Evolutionary conservation across 92 coral and sea anemone genomes (phyloP).

Genomic region (Phenganax stokvisi): DNA sequence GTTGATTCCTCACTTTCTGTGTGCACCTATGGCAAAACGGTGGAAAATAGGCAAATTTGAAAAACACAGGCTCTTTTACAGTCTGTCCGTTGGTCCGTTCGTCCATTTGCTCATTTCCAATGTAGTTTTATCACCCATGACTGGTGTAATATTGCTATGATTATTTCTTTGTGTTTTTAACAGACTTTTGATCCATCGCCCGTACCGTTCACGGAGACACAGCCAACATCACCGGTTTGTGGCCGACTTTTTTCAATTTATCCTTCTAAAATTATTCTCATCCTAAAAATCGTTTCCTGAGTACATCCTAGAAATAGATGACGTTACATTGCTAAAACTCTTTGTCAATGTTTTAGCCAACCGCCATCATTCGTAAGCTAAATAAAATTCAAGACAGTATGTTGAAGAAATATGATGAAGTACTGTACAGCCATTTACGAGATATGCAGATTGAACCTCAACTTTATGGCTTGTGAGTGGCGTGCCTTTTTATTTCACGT

Average conservation of each 20-base stretch:
- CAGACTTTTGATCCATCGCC: constrained; percentile 13
- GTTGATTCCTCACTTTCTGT: no score
- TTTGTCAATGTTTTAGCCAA: constrained; percentile 51
- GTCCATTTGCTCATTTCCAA: background rate
- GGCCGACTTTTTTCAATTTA: background rate
- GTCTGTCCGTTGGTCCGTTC: background rate
- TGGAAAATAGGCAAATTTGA: background rate
- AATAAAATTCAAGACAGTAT: constrained; percentile 86
- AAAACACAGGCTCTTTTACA: background rate
- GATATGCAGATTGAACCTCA: constrained; percentile 80
- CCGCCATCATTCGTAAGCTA: constrained; percentile 87
- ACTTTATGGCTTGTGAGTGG: constrained; percentile 91
- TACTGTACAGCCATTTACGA: constrained; percentile 76
- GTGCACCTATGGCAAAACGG: no score
- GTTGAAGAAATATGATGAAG: constrained; percentile 80
- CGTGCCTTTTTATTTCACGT: background rate
- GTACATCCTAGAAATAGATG: no score
- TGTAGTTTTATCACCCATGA: no score
- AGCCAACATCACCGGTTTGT: constrained; percentile 27
- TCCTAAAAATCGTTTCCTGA: no score
- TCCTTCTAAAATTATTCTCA: background rate
- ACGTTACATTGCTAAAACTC: no score
- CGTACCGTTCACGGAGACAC: constrained; percentile 9
- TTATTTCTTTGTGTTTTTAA: background rate
- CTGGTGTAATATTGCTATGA: background rate